Percentiles rank a stretch among this genome's conserved stretches.
phyloP scores from a whole-genome alignment of 1,140 invertebrate genomes.

The Elymnias hypermnestra region DNA sequence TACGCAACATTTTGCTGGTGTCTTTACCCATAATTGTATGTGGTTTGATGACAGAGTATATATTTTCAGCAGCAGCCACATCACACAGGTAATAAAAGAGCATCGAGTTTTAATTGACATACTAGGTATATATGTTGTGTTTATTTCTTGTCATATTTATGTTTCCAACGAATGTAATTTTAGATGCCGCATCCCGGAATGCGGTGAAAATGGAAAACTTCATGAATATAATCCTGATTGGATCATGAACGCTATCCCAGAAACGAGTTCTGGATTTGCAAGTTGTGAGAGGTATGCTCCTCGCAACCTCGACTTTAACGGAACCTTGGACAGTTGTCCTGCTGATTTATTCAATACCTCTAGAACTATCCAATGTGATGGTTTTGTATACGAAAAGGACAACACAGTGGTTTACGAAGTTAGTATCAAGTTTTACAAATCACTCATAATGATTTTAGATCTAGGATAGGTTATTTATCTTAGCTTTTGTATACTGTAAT shows the following conservation, averaged over 20 bases:
- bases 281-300: slow-evolving; percentile 28
- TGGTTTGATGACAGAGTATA: slow-evolving; percentile 74
- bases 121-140: slow-evolving; percentile 1
- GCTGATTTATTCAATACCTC: slow-evolving; percentile 28
- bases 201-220: slow-evolving; percentile 47
- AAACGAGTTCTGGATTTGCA: slow-evolving; percentile 12
- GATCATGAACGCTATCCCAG: slow-evolving; percentile 72
- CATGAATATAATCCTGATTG: slow-evolving; percentile 68
- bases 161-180: too few relatives aligned
- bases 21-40: slow-evolving; percentile 74
- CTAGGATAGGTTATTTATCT: too few relatives aligned
- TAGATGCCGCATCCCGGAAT: slow-evolving; percentile 80
- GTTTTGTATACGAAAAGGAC: slow-evolving; percentile 23
- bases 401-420: slow-evolving; percentile 45
- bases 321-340: slow-evolving; percentile 19
- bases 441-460: too few relatives aligned
- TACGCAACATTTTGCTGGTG: slow-evolving; percentile 72
- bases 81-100: slow-evolving; percentile 73
- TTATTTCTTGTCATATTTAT: too few relatives aligned
- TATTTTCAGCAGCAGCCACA: slow-evolving; percentile 77
- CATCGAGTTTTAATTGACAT: too few relatives aligned
- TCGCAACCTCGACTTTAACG: slow-evolving; percentile 2
- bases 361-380: slow-evolving; percentile 23
- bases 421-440: too few relatives aligned
- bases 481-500: too few relatives aligned